Percentiles rank a stretch among this genome's conserved stretches.
These are phyloP conservation scores for Amia ocellicauda DNA, from an alignment of 2,113 vertebrate genomes.

Conservation along the genomic window DNA sequence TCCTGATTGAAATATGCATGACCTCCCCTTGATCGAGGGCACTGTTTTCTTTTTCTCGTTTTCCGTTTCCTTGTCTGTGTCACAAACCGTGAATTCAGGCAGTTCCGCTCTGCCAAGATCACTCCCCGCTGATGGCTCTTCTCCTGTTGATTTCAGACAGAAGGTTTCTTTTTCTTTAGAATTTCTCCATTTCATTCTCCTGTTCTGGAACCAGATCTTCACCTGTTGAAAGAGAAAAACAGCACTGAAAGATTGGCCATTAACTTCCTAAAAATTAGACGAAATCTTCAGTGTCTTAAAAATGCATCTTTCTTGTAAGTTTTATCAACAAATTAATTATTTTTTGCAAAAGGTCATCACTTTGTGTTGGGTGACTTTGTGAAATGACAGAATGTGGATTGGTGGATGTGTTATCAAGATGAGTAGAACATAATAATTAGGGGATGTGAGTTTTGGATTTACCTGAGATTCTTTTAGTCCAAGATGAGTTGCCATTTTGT, in stretches of 20 bases:
- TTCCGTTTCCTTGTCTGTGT: background rate
- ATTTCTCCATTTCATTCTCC: constrained; percentile 98
- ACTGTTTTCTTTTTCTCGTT: background rate
- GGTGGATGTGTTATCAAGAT: too few species aligned
- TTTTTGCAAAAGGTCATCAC: too few species aligned
- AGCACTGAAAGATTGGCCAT: constrained; percentile 14
- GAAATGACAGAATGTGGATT: too few species aligned
- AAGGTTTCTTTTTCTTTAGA: constrained; percentile 88
- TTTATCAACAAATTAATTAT: too few species aligned
- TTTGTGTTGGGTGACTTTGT: too few species aligned
- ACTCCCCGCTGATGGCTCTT: constrained; percentile 43
- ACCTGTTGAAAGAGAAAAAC: constrained; percentile 70
- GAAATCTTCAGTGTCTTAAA: too few species aligned
- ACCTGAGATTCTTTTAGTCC: constrained; percentile 96
- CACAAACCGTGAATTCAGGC: background rate
- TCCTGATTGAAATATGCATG: too few species aligned
- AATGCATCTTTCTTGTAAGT: too few species aligned
- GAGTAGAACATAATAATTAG: too few species aligned
- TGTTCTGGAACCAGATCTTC: constrained; percentile 98
- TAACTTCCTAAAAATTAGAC: too few species aligned
- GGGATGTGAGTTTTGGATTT: constrained; percentile 22
- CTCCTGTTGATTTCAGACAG: constrained; percentile 48
- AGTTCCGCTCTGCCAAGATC: background rate
- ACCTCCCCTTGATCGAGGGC: too few species aligned
- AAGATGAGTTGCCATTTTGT: constrained; percentile 83